These are phyloP conservation scores for Dasyurus viverrinus DNA, from an alignment of 2,113 vertebrate genomes.

Conservation along the genomic window DNA sequence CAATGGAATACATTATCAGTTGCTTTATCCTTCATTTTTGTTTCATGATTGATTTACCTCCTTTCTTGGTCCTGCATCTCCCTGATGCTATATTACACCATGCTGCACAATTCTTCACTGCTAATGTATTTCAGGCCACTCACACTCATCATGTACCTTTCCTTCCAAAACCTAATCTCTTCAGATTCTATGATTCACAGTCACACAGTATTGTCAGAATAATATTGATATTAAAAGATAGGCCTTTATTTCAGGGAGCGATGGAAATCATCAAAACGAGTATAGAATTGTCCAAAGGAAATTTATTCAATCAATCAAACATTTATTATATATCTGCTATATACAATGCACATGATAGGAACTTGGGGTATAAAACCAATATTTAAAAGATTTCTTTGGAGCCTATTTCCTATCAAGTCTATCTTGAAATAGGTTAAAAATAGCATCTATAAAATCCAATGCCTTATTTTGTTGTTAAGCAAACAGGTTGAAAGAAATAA, in stretches of 20 bases:
- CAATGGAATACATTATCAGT: background rate
- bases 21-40: background rate
- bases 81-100: background rate
- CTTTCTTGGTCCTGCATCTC: background rate
- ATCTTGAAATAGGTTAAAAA: background rate
- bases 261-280: background rate
- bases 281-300: background rate
- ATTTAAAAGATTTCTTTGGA: background rate
- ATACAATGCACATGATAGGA: background rate
- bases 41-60: background rate
- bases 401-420: background rate
- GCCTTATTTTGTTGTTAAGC: background rate
- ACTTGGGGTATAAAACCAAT: background rate
- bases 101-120: background rate
- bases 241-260: background rate
- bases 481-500: background rate
- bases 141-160: background rate
- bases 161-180: background rate
- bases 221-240: background rate
- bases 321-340: background rate
- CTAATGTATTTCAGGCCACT: background rate
- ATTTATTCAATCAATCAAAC: background rate
- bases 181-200: background rate
- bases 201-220: background rate
- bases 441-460: background rate